A percentile compares a stretch with the other conserved stretches of the same genome.
Conservation (phyloP, 2,888 invertebrate species). For the Phlogophora meticulosa region DNA sequence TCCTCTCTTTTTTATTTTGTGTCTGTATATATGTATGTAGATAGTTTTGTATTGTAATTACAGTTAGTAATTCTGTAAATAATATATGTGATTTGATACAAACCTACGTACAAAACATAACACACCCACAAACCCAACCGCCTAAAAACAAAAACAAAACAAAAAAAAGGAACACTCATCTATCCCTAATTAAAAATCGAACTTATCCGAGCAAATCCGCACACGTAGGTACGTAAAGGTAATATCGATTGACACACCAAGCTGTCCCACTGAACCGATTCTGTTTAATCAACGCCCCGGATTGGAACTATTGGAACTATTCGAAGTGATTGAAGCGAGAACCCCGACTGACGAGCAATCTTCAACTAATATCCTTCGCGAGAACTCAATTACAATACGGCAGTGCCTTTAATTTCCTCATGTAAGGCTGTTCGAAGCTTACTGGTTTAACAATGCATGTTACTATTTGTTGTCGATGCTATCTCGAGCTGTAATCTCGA, state of each 20-base stretch:
- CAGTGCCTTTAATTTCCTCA: conserved; percentile 86
- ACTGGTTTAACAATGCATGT: conserved; percentile 59
- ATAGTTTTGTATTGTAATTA: too few species aligned
- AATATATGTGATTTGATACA: too few species aligned
- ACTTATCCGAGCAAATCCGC: conserved; percentile 12
- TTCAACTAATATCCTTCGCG: conserved; percentile 89
- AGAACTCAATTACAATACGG: conserved; percentile 87
- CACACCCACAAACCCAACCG: not conserved
- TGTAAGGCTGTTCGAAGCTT: conserved; percentile 68
- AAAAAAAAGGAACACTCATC: not conserved
- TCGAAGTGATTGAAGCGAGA: conserved; percentile 84
- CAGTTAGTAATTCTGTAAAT: too few species aligned
- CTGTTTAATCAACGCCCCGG: conserved; percentile 87
- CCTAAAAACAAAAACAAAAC: too few species aligned
- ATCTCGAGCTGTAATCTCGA: conserved; percentile 29
- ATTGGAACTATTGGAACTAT: conserved; percentile 85
- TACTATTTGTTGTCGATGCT: conserved; percentile 53
- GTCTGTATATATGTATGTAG: too few species aligned
- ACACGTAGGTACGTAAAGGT: conserved; percentile 36
- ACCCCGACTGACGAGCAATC: conserved; percentile 89
- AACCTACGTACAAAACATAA: not conserved
- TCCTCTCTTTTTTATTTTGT: too few species aligned
- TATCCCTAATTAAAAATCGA: conserved; percentile 30
- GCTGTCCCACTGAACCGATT: conserved; percentile 88
- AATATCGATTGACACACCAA: conserved; percentile 70